Percentiles rank a stretch among this genome's conserved stretches.
Conservation (phyloP, 2,888 invertebrate genomes). For the Dryobotodes eremita region DNA sequence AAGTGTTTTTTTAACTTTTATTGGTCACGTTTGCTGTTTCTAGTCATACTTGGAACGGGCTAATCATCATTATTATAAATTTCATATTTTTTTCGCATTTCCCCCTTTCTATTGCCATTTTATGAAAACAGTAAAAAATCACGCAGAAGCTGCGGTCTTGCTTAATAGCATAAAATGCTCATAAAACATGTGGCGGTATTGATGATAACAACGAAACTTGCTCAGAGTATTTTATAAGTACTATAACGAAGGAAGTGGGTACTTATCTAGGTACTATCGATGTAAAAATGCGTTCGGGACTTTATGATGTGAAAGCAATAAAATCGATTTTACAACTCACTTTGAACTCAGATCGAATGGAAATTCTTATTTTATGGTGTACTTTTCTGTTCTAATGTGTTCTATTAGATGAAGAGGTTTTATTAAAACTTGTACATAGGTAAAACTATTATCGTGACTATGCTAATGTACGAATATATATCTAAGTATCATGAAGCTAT, state of each 20-base stretch:
- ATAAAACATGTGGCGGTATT: constrained; percentile 44
- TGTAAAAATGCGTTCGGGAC: constrained; percentile 70
- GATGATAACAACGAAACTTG: constrained; percentile 45
- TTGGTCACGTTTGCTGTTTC: background rate
- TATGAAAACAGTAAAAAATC: background rate
- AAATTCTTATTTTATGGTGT: constrained; percentile 67
- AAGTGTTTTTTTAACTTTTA: too few species aligned
- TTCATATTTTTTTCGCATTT: background rate
- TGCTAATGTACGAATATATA: background rate
- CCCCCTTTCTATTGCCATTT: background rate
- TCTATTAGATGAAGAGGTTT: constrained; percentile 57
- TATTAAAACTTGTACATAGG: background rate
- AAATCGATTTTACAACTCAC: constrained; percentile 77
- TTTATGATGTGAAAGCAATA: constrained; percentile 79
- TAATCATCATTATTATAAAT: too few species aligned
- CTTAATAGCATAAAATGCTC: constrained; percentile 30
- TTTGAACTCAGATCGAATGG: constrained; percentile 73
- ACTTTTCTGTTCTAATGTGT: constrained; percentile 58
- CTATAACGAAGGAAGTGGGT: constrained; percentile 55
- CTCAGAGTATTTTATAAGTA: constrained; percentile 55
- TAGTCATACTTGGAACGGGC: background rate
- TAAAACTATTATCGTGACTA: background rate
- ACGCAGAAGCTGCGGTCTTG: constrained; percentile 1
- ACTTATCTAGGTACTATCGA: constrained; percentile 62
- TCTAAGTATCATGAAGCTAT: constrained; percentile 2